Evolutionary conservation across 2,888 invertebrate genomes (phyloP).

Genomic region (Melanchra persicariae): DNA sequence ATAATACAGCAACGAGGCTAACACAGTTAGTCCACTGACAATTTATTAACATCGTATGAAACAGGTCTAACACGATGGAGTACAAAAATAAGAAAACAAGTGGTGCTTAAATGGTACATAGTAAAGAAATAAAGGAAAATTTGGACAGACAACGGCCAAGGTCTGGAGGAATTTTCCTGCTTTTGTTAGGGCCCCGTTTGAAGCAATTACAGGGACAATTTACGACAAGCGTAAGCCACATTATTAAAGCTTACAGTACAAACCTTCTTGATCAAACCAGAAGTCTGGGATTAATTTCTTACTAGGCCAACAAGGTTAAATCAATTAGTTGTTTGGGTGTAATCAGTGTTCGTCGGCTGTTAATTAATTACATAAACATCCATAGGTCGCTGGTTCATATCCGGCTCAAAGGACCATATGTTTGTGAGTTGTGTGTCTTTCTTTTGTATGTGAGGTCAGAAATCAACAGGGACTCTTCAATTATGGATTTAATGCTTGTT

Average conservation of each 20-base stretch:
- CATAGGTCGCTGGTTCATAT: too few species aligned
- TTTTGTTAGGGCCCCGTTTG: conserved; percentile 55
- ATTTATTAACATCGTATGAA: not conserved
- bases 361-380: too few species aligned
- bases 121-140: conserved; percentile 28
- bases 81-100: not conserved
- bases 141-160: conserved; percentile 38
- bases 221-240: conserved; percentile 66
- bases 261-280: conserved; percentile 47
- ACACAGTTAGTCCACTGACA: not conserved
- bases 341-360: not conserved
- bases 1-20: too few species aligned
- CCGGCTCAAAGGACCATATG: too few species aligned
- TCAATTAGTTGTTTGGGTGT: conserved; percentile 15
- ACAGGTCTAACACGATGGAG: not conserved
- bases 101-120: not conserved
- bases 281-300: conserved; percentile 54
- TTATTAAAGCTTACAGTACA: conserved; percentile 64
- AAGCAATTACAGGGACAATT: conserved; percentile 70
- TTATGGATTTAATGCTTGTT: too few species aligned
- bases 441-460: too few species aligned
- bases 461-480: too few species aligned
- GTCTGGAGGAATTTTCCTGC: conserved; percentile 60
- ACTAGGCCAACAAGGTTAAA: conserved; percentile 31
- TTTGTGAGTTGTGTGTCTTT: too few species aligned